phyloP scores from a whole-genome alignment of 2,888 invertebrate species.

The Limulus polyphemus region DNA sequence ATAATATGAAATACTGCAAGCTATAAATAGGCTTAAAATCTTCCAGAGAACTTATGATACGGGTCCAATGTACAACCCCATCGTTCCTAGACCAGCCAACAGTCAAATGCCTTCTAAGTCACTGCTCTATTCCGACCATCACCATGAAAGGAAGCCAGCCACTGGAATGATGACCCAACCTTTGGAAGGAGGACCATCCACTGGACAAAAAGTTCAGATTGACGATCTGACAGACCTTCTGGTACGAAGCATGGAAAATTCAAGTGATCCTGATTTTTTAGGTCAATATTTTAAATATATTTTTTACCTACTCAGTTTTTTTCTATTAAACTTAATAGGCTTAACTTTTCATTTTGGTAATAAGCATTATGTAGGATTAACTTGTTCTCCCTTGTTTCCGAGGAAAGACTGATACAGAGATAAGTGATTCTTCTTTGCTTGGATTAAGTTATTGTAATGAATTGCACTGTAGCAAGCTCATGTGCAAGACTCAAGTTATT shows the following conservation, averaged over 20 bases:
- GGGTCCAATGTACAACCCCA: constrained; percentile 71
- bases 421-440: too few species aligned
- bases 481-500: too few species aligned
- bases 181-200: neutral
- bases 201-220: constrained; percentile 62
- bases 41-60: constrained; percentile 56
- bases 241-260: constrained; percentile 70
- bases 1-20: too few species aligned
- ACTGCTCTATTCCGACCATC: constrained; percentile 43
- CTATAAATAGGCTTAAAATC: constrained; percentile 1
- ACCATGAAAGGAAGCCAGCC: constrained; percentile 29
- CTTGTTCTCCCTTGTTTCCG: too few species aligned
- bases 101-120: constrained; percentile 48
- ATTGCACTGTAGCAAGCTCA: too few species aligned
- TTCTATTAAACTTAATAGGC: too few species aligned
- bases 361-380: too few species aligned
- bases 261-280: constrained; percentile 53
- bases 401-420: too few species aligned
- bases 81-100: constrained; percentile 50
- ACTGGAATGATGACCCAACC: constrained; percentile 29
- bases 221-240: constrained; percentile 76
- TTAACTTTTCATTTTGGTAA: too few species aligned
- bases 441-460: too few species aligned
- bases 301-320: too few species aligned
- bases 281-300: constrained; percentile 33